Percentiles rank a stretch among this genome's conserved stretches.
Evolutionary conservation across 2,797 vertebrate genomes (phyloP).

Genomic region (Rhodeus uyekii): DNA sequence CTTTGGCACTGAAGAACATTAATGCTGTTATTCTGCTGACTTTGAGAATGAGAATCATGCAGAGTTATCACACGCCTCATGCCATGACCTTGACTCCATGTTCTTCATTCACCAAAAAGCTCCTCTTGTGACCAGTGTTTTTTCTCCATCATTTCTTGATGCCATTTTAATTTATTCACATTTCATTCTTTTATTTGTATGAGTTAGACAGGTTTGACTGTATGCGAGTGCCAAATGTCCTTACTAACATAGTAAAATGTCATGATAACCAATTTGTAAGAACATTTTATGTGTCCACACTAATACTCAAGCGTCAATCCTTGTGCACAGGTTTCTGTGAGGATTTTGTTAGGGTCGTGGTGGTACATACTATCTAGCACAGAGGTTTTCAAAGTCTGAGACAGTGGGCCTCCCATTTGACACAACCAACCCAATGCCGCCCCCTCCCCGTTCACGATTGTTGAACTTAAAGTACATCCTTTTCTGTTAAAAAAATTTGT

Average conservation of each 20-base stretch:
- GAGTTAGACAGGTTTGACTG: not conserved
- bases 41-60: slow-evolving; percentile 27
- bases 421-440: too few species aligned
- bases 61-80: slow-evolving; percentile 25
- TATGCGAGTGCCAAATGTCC: not conserved
- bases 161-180: not conserved
- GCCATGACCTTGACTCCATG: slow-evolving; percentile 22
- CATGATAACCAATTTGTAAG: not conserved
- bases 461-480: too few species aligned
- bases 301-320: not conserved
- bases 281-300: not conserved
- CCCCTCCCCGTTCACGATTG: too few species aligned
- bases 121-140: not conserved
- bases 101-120: not conserved
- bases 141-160: slow-evolving; percentile 34
- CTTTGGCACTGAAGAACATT: slow-evolving; percentile 30
- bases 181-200: not conserved
- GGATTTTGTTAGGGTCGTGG: not conserved
- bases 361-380: not conserved
- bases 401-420: too few species aligned
- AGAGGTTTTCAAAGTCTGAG: too few species aligned
- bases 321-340: not conserved
- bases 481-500: too few species aligned
- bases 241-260: not conserved
- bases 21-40: slow-evolving; percentile 34